Percentiles rank a stretch among this genome's conserved stretches.
phyloP scores from a whole-genome alignment of 1,140 invertebrate genomes.

The Oreohelix idahoensis region DNA sequence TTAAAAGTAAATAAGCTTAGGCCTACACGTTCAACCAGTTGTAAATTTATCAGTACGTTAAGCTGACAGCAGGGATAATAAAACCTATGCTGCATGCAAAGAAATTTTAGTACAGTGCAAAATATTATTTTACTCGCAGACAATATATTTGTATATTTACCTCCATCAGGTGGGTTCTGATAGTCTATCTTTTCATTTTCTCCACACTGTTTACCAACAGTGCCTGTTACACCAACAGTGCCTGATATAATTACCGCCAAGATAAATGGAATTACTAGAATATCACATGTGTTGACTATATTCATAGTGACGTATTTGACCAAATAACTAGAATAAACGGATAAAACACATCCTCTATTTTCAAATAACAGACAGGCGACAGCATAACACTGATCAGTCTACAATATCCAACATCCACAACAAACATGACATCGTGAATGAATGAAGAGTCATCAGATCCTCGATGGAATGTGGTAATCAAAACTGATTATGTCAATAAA shows the following conservation, averaged over 20 bases:
- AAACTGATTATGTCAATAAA: neutral
- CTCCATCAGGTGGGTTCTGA: slow-evolving; percentile 19
- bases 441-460: neutral
- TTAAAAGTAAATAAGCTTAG: too few species aligned
- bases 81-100: neutral
- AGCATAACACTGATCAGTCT: neutral
- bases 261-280: neutral
- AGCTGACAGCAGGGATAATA: too few species aligned
- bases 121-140: too few species aligned
- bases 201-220: neutral
- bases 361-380: neutral
- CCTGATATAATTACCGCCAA: neutral
- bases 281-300: neutral
- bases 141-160: neutral
- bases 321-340: neutral
- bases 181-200: neutral
- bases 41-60: too few species aligned
- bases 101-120: neutral
- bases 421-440: neutral
- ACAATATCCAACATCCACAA: neutral
- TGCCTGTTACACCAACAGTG: neutral
- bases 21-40: too few species aligned
- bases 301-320: neutral
- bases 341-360: neutral
- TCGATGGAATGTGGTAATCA: neutral